Percentiles rank a stretch among this genome's conserved stretches.
Conservation (phyloP, 2,113 vertebrate species). For the Paramisgurnus dabryanus region DNA sequence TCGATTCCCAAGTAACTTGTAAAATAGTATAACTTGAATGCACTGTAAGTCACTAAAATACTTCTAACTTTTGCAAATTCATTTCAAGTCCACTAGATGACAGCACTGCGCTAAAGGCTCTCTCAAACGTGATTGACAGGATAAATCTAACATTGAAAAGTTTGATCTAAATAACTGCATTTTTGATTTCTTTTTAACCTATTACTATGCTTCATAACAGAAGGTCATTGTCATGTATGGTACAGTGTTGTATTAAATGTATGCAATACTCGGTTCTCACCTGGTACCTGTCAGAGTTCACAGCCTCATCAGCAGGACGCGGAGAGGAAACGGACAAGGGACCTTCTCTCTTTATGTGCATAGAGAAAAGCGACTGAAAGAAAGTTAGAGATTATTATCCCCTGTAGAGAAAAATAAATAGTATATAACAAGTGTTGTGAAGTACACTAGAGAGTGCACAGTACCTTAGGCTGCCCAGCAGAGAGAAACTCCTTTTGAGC, state of each 20-base stretch:
- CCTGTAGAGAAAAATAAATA: not conserved
- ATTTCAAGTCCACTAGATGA: constrained; percentile 38
- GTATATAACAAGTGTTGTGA: constrained; percentile 23
- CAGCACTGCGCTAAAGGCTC: constrained; percentile 18
- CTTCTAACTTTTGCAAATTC: not conserved
- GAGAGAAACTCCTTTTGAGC: constrained; percentile 76
- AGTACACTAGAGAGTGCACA: constrained; percentile 55
- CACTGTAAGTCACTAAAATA: too few species aligned
- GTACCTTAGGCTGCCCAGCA: constrained; percentile 82
- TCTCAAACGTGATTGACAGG: not conserved
- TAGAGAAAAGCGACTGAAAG: constrained; percentile 73
- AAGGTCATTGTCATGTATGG: not conserved
- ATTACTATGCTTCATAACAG: not conserved
- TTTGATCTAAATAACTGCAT: not conserved
- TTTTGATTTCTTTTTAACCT: not conserved
- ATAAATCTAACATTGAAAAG: not conserved
- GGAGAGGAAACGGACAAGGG: constrained; percentile 85
- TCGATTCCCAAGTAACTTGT: too few species aligned
- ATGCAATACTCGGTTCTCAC: constrained; percentile 64
- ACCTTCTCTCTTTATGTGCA: constrained; percentile 93
- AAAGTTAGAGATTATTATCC: constrained; percentile 20
- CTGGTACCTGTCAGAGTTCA: constrained; percentile 96
- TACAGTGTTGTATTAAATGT: not conserved
- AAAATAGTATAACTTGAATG: too few species aligned
- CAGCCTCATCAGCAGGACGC: constrained; percentile 84